Evolutionary conservation across 2,113 vertebrate genomes (phyloP).

Genomic region (Natator depressus): DNA sequence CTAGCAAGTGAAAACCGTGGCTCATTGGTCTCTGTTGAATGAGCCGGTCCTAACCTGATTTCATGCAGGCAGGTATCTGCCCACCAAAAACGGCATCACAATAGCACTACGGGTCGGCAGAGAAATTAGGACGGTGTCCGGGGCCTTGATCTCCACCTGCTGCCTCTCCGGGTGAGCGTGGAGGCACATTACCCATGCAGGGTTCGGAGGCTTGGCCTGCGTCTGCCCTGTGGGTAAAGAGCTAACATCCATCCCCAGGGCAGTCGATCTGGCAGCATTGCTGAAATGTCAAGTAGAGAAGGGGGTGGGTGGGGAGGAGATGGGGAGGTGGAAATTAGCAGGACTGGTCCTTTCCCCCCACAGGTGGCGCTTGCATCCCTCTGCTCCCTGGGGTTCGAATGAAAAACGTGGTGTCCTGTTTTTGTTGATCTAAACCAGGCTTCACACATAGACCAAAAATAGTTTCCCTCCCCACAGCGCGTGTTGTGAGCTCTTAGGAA

Average conservation of each 20-base stretch:
- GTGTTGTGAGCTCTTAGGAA: not conserved
- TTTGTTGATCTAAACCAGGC: not conserved
- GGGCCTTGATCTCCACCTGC: not conserved
- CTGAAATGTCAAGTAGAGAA: not conserved
- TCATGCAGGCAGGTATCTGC: not conserved
- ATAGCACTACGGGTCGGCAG: not conserved
- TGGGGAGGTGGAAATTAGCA: not conserved
- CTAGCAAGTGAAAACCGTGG: not conserved
- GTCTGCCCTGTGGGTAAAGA: not conserved
- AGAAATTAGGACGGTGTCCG: not conserved
- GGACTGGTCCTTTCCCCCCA: not conserved
- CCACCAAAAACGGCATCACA: not conserved
- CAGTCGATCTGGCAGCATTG: rapidly evolving
- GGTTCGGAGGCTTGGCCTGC: not conserved
- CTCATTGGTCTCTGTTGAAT: not conserved
- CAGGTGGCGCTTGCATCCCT: constrained; percentile 34
- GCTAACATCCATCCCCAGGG: rapidly evolving
- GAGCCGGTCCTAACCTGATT: not conserved
- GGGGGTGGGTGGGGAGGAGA: not conserved
- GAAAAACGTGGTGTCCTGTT: not conserved
- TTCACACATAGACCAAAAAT: constrained; percentile 1
- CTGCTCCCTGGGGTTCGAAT: not conserved
- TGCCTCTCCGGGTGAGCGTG: not conserved
- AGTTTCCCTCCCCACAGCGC: not conserved
- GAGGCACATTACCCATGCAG: no score